phyloP scores from a whole-genome alignment of 2,888 invertebrate genomes.

The Polydrusus pterygomalis region DNA sequence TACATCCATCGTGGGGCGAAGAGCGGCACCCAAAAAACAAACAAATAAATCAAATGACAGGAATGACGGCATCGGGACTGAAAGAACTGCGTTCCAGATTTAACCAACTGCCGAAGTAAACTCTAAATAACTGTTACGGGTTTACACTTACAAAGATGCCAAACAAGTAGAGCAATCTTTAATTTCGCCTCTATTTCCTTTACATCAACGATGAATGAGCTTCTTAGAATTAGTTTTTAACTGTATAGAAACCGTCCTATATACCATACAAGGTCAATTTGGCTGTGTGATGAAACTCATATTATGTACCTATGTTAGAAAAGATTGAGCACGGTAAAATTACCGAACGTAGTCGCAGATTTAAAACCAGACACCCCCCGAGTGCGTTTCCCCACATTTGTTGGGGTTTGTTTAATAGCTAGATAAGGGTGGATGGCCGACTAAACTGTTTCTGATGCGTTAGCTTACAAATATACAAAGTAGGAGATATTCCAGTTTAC shows the following conservation, averaged over 20 bases:
- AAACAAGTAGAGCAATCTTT: too few relatives aligned
- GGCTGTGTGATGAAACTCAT: too few relatives aligned
- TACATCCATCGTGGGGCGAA: conserved; percentile 17
- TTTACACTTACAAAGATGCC: too few relatives aligned
- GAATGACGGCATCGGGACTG: background rate
- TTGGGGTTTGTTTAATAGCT: conserved; percentile 12
- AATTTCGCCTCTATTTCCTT: too few relatives aligned
- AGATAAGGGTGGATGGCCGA: conserved; percentile 23
- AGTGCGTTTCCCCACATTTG: conserved; percentile 26
- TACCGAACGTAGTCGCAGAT: background rate
- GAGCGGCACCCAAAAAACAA: conserved; percentile 29
- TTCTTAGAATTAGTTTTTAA: too few relatives aligned
- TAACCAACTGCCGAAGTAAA: background rate
- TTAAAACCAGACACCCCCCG: conserved; percentile 24
- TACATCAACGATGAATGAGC: too few relatives aligned
- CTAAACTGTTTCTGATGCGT: conserved; percentile 15
- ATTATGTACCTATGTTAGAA: too few relatives aligned
- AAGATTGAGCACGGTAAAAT: too few relatives aligned
- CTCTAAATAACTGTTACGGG: too few relatives aligned
- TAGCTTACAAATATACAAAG: conserved; percentile 25
- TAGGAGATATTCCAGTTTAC: background rate
- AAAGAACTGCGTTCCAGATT: background rate
- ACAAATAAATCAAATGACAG: conserved; percentile 24
- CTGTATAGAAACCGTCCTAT: too few relatives aligned
- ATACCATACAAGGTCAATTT: too few relatives aligned